Percentiles rank a stretch among this genome's conserved stretches.
These are phyloP conservation scores for Drosophila parabipectinata DNA, from an alignment of 1,140 invertebrate genomes.

Conservation along the genomic window DNA sequence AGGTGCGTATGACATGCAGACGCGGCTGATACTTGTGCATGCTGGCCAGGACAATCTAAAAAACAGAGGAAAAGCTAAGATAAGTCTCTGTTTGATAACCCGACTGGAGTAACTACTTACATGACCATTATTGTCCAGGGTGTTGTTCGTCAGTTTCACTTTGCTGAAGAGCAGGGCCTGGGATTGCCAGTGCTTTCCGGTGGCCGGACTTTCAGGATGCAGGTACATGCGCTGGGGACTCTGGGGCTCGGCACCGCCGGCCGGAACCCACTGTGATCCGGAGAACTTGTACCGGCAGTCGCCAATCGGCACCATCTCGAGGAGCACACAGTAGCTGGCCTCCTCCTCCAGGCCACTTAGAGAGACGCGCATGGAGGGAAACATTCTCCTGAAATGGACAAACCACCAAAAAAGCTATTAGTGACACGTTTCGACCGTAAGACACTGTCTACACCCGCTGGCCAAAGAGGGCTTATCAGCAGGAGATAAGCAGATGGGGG, in stretches of 20 bases:
- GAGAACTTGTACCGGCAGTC: slow-evolving; percentile 89
- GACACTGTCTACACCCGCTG: background rate
- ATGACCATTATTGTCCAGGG: slow-evolving; percentile 91
- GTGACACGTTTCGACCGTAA: slow-evolving; percentile 36
- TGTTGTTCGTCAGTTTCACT: slow-evolving; percentile 96
- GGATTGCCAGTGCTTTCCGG: slow-evolving; percentile 93
- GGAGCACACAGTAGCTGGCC: slow-evolving; percentile 90
- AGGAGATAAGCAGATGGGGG: slow-evolving; percentile 41
- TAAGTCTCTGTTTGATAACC: background rate
- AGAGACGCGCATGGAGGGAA: slow-evolving; percentile 89
- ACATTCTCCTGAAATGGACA: slow-evolving; percentile 91
- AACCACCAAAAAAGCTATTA: slow-evolving; percentile 37
- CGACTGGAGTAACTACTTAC: slow-evolving; percentile 86
- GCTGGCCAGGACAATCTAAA: slow-evolving; percentile 93
- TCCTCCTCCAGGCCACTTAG: slow-evolving; percentile 90
- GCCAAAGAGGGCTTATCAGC: slow-evolving; percentile 42
- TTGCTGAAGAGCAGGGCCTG: slow-evolving; percentile 93
- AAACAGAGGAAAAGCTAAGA: background rate
- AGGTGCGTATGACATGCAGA: slow-evolving; percentile 91
- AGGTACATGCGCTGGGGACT: slow-evolving; percentile 90
- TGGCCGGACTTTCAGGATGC: slow-evolving; percentile 94
- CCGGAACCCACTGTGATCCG: slow-evolving; percentile 91
- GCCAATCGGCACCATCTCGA: slow-evolving; percentile 91
- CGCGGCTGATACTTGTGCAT: slow-evolving; percentile 97
- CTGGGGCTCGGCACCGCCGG: slow-evolving; percentile 93